phyloP scores from a whole-genome alignment of 1,140 invertebrate genomes.

The Phocides pigmalion region DNA sequence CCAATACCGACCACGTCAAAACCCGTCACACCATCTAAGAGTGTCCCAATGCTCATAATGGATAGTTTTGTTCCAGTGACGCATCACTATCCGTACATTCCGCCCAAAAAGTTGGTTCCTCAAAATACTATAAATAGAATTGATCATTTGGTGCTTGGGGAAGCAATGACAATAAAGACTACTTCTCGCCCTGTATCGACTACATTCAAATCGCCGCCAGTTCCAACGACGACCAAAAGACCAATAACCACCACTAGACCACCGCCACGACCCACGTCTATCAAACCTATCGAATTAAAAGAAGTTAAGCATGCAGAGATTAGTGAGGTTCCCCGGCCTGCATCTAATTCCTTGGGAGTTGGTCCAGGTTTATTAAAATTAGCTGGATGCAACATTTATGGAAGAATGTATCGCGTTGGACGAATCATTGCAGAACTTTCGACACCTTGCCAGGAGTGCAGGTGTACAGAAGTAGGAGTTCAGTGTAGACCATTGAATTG shows the following conservation, averaged over 20 bases:
- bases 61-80: conserved; percentile 57
- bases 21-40: conserved; percentile 13
- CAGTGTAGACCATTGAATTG: conserved; percentile 91
- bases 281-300: conserved; percentile 48
- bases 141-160: conserved; percentile 73
- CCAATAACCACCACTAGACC: conserved; percentile 37
- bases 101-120: conserved; percentile 48
- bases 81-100: conserved; percentile 50
- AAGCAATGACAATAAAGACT: conserved; percentile 65
- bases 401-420: conserved; percentile 94
- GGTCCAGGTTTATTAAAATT: conserved; percentile 88
- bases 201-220: conserved; percentile 38
- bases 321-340: conserved; percentile 37
- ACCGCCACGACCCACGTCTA: conserved; percentile 40
- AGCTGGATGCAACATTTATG: conserved; percentile 96
- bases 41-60: conserved; percentile 24
- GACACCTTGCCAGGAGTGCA: conserved; percentile 91
- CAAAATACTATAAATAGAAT: conserved; percentile 64
- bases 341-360: conserved; percentile 43
- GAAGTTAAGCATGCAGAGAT: conserved; percentile 33
- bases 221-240: conserved; percentile 40
- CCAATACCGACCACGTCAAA: conserved; percentile 36
- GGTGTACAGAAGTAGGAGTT: conserved; percentile 94
- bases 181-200: conserved; percentile 43
- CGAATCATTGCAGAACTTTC: conserved; percentile 93